Conservation (phyloP, 2,113 vertebrate species). For the Pongo pygmaeus region DNA sequence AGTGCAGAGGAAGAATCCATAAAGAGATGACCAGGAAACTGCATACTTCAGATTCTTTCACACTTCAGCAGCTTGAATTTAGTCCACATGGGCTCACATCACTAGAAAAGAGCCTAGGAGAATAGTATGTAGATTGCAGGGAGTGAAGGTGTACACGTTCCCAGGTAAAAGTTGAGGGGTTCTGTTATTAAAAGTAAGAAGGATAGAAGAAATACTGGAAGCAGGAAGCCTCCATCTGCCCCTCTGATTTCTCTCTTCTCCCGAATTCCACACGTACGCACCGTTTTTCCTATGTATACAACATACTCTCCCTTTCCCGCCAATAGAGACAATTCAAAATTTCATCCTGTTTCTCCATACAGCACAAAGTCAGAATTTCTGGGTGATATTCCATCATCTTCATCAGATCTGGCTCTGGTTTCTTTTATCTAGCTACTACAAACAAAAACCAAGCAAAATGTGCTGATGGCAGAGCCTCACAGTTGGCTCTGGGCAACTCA, state of each 20-base stretch:
- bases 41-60: not conserved
- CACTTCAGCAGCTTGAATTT: not conserved
- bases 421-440: not conserved
- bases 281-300: not conserved
- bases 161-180: not conserved
- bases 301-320: not conserved
- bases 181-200: not conserved
- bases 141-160: not conserved
- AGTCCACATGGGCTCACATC: not conserved
- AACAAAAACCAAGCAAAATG: not conserved
- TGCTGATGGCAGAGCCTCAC: not conserved
- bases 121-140: not conserved
- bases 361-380: not conserved
- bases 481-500: not conserved
- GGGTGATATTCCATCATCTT: not conserved
- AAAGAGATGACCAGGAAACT: not conserved
- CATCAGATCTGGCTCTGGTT: not conserved
- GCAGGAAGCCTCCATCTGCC: not conserved
- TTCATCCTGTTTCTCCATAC: not conserved
- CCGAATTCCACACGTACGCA: not conserved
- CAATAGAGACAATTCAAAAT: not conserved
- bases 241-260: not conserved
- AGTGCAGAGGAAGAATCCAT: not conserved
- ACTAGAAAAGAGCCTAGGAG: not conserved
- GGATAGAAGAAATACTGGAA: not conserved